Evolutionary conservation across 2,797 vertebrate genomes (phyloP), one percentile per base, ranked within the genome.

Genomic region (Sebastes steindachneri): DNA sequence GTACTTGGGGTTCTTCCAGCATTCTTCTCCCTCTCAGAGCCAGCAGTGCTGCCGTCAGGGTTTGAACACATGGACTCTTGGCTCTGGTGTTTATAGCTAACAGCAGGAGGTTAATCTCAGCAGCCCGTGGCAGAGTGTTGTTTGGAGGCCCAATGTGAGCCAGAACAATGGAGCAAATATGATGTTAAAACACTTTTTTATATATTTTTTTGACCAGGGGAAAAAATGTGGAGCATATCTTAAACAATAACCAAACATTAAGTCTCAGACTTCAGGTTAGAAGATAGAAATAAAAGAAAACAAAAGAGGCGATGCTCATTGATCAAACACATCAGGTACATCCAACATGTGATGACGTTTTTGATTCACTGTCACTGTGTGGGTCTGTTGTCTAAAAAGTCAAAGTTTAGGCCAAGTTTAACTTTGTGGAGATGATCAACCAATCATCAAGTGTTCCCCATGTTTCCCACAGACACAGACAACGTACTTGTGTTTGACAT

Each of bases 71-170:
- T 60, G 41, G 53, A 48, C 25, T 73, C n/a, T 28, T 64, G 66
- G 28, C 51, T 69, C 4, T 14, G 23, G 17, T 59, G 35, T 59
- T 73, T 35, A 37, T 62, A 67, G 48, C 55, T 31, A 53, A 55
- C 71, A 68, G 9, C 73, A 48, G 57, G n/a, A 63, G 21, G 21
- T 77, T 77, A 33, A 77, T 71, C 62, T 65, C 23, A 26, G 21
- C 63, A 11, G 10, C 23, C 57, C 0, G 37, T 51, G 28, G 28
- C 37, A 23, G 31, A 51, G 4, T 6, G 51, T 23, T 29, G 59
- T 45, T 51, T 2, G 1, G 51, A 48, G 15, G 29, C 6, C 14
- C 25, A 4, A 1, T 19, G n/a, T 9, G 12, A 66, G 71, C 28
- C 53, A 4, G 33, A 23, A 45, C 25, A 14, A 14, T 3, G 4